phyloP scores from a whole-genome alignment of 2,888 invertebrate species.

The Agelastica alni region DNA sequence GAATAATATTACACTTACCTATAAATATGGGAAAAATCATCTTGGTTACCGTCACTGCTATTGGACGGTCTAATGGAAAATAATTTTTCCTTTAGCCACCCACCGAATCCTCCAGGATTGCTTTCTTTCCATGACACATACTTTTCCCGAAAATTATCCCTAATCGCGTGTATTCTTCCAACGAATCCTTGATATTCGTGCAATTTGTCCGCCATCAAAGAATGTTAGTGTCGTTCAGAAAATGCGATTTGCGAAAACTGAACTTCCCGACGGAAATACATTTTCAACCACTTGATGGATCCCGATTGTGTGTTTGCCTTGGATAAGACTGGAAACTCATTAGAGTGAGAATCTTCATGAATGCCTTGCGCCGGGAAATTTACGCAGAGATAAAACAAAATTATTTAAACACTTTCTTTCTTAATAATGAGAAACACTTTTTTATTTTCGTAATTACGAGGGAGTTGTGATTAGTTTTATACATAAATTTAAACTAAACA shows the following conservation, averaged over 20 bases:
- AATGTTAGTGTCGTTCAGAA: too few relatives aligned
- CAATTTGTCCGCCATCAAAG: conserved; percentile 81
- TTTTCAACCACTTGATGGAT: conserved; percentile 29
- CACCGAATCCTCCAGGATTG: conserved; percentile 61
- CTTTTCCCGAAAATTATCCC: conserved; percentile 68
- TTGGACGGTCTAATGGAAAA: conserved; percentile 43
- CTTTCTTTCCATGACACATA: conserved; percentile 67
- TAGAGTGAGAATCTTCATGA: conserved; percentile 13
- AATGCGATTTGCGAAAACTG: conserved; percentile 9
- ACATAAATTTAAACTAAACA: too few relatives aligned
- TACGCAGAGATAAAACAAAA: neutral
- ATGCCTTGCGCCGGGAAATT: conserved; percentile 26
- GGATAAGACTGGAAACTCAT: conserved; percentile 26
- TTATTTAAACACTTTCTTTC: neutral
- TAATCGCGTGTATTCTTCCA: conserved; percentile 70
- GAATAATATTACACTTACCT: conserved; percentile 65
- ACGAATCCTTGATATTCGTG: conserved; percentile 78
- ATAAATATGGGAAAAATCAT: conserved; percentile 69
- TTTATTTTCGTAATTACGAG: too few relatives aligned
- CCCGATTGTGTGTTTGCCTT: conserved; percentile 26
- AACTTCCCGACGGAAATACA: conserved; percentile 12
- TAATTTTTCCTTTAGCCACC: conserved; percentile 57
- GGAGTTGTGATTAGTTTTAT: too few relatives aligned
- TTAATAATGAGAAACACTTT: too few relatives aligned
- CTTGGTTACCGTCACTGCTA: conserved; percentile 43